Percentiles rank a stretch among this genome's conserved stretches.
Conservation (phyloP, 2,888 invertebrate genomes). For the Cantharis rufa region DNA sequence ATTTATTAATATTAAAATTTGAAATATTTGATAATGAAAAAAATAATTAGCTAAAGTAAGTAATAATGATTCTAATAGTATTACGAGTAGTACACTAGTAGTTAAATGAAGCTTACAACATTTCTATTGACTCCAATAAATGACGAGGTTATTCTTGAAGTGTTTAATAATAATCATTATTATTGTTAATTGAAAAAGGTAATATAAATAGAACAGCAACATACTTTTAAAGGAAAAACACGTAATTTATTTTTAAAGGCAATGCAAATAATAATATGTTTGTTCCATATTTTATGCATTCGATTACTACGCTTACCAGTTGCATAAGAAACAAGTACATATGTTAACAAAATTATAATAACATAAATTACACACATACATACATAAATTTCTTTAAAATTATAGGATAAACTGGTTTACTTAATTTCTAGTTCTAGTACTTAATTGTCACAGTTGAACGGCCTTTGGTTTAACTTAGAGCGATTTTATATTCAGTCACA, state of each 20-base stretch:
- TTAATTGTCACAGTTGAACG: no score
- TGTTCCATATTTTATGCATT: not conserved
- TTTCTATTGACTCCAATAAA: not conserved
- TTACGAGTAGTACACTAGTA: no score
- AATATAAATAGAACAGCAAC: not conserved
- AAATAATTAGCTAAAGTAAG: no score
- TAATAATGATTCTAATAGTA: no score
- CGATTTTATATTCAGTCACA: no score
- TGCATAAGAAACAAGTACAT: not conserved
- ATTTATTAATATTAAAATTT: no score
- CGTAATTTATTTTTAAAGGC: not conserved
- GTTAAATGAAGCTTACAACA: not conserved
- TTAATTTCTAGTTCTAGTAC: no score
- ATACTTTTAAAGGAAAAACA: not conserved
- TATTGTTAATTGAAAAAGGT: not conserved
- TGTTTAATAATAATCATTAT: not conserved
- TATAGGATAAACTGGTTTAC: not conserved
- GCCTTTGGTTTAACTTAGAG: no score
- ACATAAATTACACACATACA: not conserved
- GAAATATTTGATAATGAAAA: no score
- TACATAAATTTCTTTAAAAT: not conserved
- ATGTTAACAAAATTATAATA: not conserved
- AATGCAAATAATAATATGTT: not conserved
- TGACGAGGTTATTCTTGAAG: not conserved
- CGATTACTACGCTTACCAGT: not conserved